These are phyloP conservation scores for Beris chalybata DNA, from an alignment of 2,888 invertebrate genomes.

Conservation along the genomic window DNA sequence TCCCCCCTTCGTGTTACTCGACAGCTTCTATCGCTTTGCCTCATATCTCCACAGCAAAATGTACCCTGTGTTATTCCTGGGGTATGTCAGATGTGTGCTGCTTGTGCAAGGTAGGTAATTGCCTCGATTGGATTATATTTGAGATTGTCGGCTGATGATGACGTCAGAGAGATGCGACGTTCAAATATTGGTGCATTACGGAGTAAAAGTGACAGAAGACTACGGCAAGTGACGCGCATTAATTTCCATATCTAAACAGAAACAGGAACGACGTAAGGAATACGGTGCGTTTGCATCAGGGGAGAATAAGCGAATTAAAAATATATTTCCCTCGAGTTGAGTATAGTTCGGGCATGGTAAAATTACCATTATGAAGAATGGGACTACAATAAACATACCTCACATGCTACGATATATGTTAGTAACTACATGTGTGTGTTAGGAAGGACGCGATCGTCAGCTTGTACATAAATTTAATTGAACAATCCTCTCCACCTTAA, in stretches of 20 bases:
- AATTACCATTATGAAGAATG: constrained; percentile 7
- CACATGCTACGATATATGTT: too few species aligned
- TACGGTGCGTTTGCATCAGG: constrained; percentile 5
- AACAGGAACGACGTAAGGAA: neutral
- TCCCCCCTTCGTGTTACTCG: too few species aligned
- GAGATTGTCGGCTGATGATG: constrained; percentile 23
- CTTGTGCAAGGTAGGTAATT: constrained; percentile 19
- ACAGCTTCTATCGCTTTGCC: neutral
- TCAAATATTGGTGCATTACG: neutral
- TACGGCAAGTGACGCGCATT: constrained; percentile 22
- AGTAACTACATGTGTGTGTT: too few species aligned
- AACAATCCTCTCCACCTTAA: too few species aligned
- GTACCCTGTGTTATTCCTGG: constrained; percentile 17
- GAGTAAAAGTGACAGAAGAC: constrained; percentile 19
- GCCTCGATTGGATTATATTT: constrained; percentile 30
- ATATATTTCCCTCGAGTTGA: constrained; percentile 26
- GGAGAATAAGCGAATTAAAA: constrained; percentile 28
- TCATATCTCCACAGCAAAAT: constrained; percentile 1
- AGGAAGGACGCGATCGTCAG: too few species aligned
- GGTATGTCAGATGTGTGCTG: constrained; percentile 6
- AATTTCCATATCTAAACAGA: constrained; percentile 25
- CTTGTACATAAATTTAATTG: too few species aligned
- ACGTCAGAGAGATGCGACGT: constrained; percentile 16
- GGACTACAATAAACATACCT: too few species aligned
- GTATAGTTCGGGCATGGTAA: constrained; percentile 3